phyloP scores from a whole-genome alignment of 2,797 vertebrate species.

The Lepilemur ruficaudatus region DNA sequence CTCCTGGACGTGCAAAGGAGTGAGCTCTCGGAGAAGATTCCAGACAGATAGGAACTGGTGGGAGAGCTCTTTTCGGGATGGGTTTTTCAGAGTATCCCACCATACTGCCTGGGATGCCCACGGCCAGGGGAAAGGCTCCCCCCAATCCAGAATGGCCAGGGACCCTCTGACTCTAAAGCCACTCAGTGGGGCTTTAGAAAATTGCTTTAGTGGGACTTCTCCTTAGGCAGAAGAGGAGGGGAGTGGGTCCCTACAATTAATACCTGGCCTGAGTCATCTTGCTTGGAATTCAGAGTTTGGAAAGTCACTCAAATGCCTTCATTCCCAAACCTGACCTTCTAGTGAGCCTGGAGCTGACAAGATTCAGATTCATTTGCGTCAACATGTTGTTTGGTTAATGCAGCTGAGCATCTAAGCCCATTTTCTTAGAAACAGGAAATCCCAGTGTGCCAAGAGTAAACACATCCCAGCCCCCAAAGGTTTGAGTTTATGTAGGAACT shows the following conservation, averaged over 20 bases:
- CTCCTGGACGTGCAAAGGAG: not conserved
- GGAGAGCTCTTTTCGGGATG: not conserved
- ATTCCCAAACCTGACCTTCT: conserved; percentile 34
- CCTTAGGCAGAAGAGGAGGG: not conserved
- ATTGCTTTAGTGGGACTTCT: not conserved
- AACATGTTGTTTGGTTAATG: conserved; percentile 71
- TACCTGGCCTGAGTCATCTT: not conserved
- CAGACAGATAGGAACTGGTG: not conserved
- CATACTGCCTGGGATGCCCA: not conserved
- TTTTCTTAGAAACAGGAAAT: conserved; percentile 82
- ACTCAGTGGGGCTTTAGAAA: not conserved
- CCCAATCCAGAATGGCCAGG: not conserved
- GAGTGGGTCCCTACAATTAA: not conserved
- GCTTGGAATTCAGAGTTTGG: not conserved
- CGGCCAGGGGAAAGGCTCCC: too few species aligned
- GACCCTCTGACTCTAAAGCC: not conserved
- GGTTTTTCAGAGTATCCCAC: not conserved
- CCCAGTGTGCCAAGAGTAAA: conserved; percentile 77
- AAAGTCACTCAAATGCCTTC: conserved; percentile 22
- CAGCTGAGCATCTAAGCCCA: conserved; percentile 68
- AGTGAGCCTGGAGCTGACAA: conserved; percentile 16
- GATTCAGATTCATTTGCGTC: conserved; percentile 64
- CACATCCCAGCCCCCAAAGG: conserved; percentile 69
- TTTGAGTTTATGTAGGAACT: conserved; percentile 61
- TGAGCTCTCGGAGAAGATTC: not conserved